Conservation (phyloP, 2,888 invertebrate genomes). For the Nemapogon koenigi region DNA sequence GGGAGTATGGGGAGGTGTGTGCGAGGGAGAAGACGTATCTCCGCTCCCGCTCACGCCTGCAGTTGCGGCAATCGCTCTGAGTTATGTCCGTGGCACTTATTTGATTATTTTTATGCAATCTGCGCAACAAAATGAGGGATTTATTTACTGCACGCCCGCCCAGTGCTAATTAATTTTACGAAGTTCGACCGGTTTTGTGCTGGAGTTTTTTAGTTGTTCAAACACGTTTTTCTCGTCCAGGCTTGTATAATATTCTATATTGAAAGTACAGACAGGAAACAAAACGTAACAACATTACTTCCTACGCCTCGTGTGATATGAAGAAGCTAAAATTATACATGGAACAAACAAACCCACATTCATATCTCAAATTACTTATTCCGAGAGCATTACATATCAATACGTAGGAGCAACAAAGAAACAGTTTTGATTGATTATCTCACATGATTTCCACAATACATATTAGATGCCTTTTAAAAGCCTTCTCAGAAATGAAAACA, state of each 20-base stretch:
- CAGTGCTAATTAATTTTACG: constrained; percentile 47
- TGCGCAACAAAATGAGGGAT: constrained; percentile 54
- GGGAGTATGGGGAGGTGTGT: constrained; percentile 44
- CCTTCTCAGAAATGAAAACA: too few relatives aligned
- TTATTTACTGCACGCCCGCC: constrained; percentile 43
- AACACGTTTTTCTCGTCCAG: constrained; percentile 1
- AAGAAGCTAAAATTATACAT: too few relatives aligned
- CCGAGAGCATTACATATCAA: not conserved
- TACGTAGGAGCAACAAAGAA: constrained; percentile 1
- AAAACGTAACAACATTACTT: too few relatives aligned
- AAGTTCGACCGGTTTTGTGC: constrained; percentile 17
- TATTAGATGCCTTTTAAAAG: too few relatives aligned
- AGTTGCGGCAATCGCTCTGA: constrained; percentile 42
- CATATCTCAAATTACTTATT: not conserved
- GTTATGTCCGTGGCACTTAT: constrained; percentile 60
- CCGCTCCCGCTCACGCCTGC: constrained; percentile 28
- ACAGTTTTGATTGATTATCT: too few relatives aligned
- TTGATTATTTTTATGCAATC: constrained; percentile 64
- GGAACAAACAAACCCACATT: too few relatives aligned
- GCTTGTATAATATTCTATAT: not conserved
- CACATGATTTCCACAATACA: too few relatives aligned
- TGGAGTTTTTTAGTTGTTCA: constrained; percentile 4
- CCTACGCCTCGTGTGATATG: too few relatives aligned
- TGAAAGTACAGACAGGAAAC: not conserved
- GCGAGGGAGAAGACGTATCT: constrained; percentile 24